Evolutionary conservation across 2,888 invertebrate species (phyloP).

Genomic region (Noctua comes): DNA sequence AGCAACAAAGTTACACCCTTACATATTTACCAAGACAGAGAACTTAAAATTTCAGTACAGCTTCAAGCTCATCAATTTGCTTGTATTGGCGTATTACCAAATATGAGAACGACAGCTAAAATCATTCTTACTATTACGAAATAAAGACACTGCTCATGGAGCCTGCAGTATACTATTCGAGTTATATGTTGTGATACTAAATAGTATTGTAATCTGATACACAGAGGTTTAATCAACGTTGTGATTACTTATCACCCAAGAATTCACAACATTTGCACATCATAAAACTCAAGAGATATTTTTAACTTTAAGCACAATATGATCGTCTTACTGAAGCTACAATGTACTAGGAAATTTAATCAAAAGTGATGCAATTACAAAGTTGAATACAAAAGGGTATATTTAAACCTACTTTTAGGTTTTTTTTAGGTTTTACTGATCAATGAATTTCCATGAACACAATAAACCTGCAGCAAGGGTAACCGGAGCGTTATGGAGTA

Average conservation of each 20-base stretch:
- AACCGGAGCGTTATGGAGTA: conserved; percentile 15
- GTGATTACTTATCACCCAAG: not conserved
- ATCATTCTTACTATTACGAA: not conserved
- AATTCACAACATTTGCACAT: not conserved
- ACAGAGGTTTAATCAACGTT: not conserved
- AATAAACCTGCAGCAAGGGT: conserved; percentile 9
- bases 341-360: not conserved
- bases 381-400: not conserved
- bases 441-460: not conserved
- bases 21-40: not conserved
- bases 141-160: not conserved
- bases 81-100: not conserved
- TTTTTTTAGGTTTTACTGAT: not conserved
- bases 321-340: not conserved
- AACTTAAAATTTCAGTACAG: conserved; percentile 12
- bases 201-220: not conserved
- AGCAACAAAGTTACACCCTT: not conserved
- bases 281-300: not conserved
- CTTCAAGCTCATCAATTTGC: not conserved
- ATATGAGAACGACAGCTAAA: not conserved
- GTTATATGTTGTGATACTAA: not conserved
- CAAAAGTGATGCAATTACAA: not conserved
- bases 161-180: not conserved
- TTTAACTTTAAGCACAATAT: not conserved
- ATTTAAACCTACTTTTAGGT: not conserved